Evolutionary conservation across 2,888 invertebrate species (phyloP).

Genomic region (Standfussiana lucernea): DNA sequence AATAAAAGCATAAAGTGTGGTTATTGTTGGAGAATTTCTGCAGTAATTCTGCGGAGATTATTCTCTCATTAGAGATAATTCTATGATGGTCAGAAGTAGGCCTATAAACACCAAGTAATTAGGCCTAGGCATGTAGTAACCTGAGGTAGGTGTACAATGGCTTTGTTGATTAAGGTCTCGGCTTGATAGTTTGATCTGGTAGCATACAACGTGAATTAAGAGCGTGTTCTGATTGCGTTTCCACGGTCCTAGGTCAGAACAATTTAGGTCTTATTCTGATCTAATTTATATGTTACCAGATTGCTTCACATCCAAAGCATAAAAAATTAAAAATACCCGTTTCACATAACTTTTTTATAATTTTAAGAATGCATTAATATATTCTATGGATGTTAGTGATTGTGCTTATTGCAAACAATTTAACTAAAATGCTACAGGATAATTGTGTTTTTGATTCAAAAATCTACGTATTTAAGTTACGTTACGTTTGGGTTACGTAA

Average conservation of each 20-base stretch:
- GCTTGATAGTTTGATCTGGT: slow-evolving; percentile 43
- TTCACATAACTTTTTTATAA: too few relatives aligned
- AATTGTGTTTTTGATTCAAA: too few relatives aligned
- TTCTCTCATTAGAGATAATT: slow-evolving; percentile 55
- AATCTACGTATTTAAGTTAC: too few relatives aligned
- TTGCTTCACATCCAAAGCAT: too few relatives aligned
- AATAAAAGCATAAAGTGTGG: slow-evolving; percentile 53
- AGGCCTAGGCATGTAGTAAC: not conserved
- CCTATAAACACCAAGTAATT: slow-evolving; percentile 30
- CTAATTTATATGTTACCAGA: not conserved
- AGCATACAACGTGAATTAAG: slow-evolving; percentile 32
- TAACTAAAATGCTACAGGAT: too few relatives aligned
- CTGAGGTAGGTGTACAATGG: slow-evolving; percentile 18
- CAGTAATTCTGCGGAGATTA: slow-evolving; percentile 19
- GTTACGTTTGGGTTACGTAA: too few relatives aligned
- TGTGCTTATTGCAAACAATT: too few relatives aligned
- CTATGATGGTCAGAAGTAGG: slow-evolving; percentile 28
- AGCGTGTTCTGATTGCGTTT: slow-evolving; percentile 24
- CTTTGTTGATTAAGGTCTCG: slow-evolving; percentile 40
- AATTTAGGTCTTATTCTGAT: not conserved
- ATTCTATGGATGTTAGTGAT: too few relatives aligned
- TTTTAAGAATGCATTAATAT: too few relatives aligned
- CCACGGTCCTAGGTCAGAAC: slow-evolving; percentile 1
- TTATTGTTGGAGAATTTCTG: slow-evolving; percentile 38
- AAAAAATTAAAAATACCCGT: too few relatives aligned